Conservation (phyloP, 2,113 vertebrate species). For the Pterophyllum scalare region DNA sequence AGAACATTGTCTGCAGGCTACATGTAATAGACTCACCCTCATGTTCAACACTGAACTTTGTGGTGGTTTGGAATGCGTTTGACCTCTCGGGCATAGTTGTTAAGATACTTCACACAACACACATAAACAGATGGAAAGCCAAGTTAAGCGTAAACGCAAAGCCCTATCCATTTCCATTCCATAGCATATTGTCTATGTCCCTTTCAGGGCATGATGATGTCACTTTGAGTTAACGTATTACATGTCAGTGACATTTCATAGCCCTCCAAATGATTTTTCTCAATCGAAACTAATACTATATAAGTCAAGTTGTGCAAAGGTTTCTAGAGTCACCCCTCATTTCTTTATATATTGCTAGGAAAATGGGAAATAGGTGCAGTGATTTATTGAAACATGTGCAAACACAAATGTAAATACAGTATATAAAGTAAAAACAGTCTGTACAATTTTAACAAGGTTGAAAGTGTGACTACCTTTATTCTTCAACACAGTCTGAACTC, state of each 20-base stretch:
- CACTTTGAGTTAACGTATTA: neutral
- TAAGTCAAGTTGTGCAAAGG: neutral
- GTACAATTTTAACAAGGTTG: neutral
- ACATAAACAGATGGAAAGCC: neutral
- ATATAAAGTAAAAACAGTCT: neutral
- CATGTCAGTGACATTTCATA: neutral
- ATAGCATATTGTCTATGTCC: neutral
- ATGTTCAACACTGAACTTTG: constrained; percentile 65
- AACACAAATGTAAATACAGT: neutral
- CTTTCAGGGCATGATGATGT: neutral
- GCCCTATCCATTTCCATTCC: constrained; percentile 9
- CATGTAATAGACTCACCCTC: constrained; percentile 60
- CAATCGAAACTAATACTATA: neutral
- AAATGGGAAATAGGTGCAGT: neutral
- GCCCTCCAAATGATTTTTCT: neutral
- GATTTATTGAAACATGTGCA: neutral
- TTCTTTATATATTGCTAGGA: neutral
- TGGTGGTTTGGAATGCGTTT: constrained; percentile 64
- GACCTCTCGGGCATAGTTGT: constrained; percentile 49
- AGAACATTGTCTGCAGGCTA: constrained; percentile 51
- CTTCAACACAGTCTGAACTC: neutral
- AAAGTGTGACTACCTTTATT: neutral
- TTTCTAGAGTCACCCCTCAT: neutral
- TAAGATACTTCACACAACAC: constrained; percentile 27
- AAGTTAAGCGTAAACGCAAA: constrained; percentile 31